Evolutionary conservation across 2,888 invertebrate species (phyloP).

Genomic region (Nomada hirtipes): DNA sequence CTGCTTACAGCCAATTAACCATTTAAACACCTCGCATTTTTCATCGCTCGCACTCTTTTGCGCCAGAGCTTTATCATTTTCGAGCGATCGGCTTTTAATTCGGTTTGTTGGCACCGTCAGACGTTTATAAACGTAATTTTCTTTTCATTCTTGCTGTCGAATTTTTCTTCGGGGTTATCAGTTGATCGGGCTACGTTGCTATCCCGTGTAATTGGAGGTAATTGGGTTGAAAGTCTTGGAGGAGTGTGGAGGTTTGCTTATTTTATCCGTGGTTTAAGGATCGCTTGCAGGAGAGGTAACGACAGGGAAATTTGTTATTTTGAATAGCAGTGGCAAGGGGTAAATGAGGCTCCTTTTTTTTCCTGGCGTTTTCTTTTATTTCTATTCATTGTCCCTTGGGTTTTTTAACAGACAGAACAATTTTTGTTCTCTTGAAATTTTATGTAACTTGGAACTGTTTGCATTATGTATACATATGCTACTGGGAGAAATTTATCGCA

Average conservation of each 20-base stretch:
- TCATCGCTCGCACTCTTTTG: not conserved
- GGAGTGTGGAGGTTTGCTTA: not conserved
- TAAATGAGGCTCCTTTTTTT: no score
- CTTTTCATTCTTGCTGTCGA: no score
- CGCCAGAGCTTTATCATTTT: slow-evolving; percentile 1
- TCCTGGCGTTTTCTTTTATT: no score
- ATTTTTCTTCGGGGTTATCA: not conserved
- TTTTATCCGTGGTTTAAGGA: not conserved
- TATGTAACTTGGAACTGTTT: no score
- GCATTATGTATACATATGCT: no score
- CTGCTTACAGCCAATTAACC: slow-evolving; percentile 40
- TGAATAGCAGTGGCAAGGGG: no score
- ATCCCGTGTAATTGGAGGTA: not conserved
- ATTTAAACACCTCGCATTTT: slow-evolving; percentile 42
- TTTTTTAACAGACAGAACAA: no score
- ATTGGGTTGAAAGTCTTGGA: not conserved
- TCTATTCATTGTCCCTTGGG: no score
- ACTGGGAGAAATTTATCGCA: no score
- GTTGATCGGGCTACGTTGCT: not conserved
- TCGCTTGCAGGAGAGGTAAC: slow-evolving; percentile 20
- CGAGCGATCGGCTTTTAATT: slow-evolving; percentile 13
- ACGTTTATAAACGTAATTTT: not conserved
- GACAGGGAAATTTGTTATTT: no score
- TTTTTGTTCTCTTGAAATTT: no score
- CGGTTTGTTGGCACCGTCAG: slow-evolving; percentile 1